Evolutionary conservation across 92 coral and sea anemone genomes (phyloP), one percentile per base, ranked within the genome.

Genomic region (Actinernus sp.): DNA sequence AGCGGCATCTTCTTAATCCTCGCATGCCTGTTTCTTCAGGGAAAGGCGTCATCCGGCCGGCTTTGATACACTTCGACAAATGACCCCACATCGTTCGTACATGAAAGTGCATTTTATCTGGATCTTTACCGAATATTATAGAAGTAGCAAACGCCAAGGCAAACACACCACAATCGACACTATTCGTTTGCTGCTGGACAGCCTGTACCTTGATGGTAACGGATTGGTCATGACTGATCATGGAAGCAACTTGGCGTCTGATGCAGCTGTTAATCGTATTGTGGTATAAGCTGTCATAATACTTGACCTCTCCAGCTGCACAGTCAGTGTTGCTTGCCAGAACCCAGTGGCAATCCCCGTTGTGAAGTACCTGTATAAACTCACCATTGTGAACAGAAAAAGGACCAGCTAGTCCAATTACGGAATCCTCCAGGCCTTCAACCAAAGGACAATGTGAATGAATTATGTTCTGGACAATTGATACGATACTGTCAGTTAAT

Each of bases 121-220:
- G 81, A 62, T 70, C 65, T 47, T 70, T 33, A 4, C 81, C 87
- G 56, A 61, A 41, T 14, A 73, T 50, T 24, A 81, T 16, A 25
- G 56, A 22, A 21, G 71, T 62, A 3, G 79, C 83, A 68, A 45
- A 81, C 5, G 84, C 88, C 3, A 86, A 36, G 11, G 88, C 88
- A 55, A 80, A 65, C 3, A 81, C 69, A 21, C 92, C 88, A 61
- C 92, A 86, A 61, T 86, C 87, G 33, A 55, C 58, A 5, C 74
- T 41, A 23, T 80, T 73, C 5, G 26, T 55, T 46, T 86, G 88
- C 45, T 64, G 82, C 49, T 73, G 88, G 26, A 66, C 84, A 12
- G 82, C 46, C 30, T 32, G 38, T 21, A 73, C 39, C 4, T 70
- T 68, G 1, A 79, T 24, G 12, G 21, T 50, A 6, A 79, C 18